Conservation (phyloP, 2,113 vertebrate species). For the Pantherophis guttatus region DNA sequence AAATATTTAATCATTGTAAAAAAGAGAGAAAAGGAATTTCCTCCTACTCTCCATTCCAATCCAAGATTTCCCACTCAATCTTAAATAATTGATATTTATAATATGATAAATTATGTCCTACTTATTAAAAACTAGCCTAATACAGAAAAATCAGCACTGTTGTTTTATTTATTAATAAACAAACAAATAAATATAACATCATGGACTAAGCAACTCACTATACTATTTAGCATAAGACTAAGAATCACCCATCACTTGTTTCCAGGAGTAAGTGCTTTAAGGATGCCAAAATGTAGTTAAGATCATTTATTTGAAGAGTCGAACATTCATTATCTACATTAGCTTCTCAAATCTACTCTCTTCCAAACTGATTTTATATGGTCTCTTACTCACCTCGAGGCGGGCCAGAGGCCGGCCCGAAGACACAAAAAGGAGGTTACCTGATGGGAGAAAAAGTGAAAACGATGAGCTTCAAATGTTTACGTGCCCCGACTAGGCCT, state of each 20-base stretch:
- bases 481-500: slow-evolving; percentile 16
- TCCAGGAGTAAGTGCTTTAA: neutral
- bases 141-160: neutral
- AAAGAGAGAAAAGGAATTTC: neutral
- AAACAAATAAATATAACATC: neutral
- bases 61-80: neutral
- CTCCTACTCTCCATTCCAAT: neutral
- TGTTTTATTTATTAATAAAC: neutral
- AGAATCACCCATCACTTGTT: neutral
- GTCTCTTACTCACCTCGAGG: neutral
- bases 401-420: neutral
- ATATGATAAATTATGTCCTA: neutral
- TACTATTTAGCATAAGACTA: neutral
- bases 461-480: neutral
- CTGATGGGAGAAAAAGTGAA: too few relatives aligned
- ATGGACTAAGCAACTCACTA: neutral
- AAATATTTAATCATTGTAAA: neutral
- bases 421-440: neutral
- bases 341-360: neutral
- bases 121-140: neutral
- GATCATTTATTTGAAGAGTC: neutral
- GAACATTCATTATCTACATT: neutral
- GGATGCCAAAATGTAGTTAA: neutral
- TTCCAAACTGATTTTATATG: neutral
- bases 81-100: neutral